Evolutionary conservation across 2,113 vertebrate genomes (phyloP).

Genomic region (Pelusios castaneus): DNA sequence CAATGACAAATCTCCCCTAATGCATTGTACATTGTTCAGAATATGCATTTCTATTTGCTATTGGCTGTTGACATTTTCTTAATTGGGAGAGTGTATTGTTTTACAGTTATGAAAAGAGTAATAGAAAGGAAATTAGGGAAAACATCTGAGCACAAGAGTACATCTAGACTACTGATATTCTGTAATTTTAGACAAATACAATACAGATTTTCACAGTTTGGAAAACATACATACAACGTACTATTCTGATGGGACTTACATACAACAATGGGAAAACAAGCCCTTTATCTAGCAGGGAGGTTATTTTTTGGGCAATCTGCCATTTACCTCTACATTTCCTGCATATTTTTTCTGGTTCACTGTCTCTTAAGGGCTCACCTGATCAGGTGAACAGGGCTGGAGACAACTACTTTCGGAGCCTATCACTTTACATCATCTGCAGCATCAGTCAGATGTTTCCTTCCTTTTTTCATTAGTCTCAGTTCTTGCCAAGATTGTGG

Average conservation of each 20-base stretch:
- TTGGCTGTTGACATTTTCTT: neutral
- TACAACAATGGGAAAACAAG: neutral
- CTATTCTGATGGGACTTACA: neutral
- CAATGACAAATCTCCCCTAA: fast-evolving
- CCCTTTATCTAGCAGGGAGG: neutral
- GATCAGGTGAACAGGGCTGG: neutral
- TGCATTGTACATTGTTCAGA: neutral
- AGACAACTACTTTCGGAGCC: neutral
- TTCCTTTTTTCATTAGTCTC: neutral
- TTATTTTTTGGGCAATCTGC: neutral
- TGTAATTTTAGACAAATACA: constrained; percentile 53
- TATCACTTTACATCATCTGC: neutral
- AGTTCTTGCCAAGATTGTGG: neutral
- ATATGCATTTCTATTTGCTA: neutral
- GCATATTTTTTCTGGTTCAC: neutral
- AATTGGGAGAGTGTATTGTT: neutral
- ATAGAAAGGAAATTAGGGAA: constrained; percentile 29
- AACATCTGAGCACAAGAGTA: neutral
- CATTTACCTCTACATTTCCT: neutral
- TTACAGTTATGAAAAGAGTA: constrained; percentile 19
- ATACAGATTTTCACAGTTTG: constrained; percentile 29
- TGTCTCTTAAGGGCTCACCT: neutral
- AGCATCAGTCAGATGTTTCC: neutral
- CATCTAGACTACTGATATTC: constrained; percentile 13
- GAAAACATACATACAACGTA: neutral